phyloP scores from a whole-genome alignment of 2,113 vertebrate genomes.

The Osmerus mordax region DNA sequence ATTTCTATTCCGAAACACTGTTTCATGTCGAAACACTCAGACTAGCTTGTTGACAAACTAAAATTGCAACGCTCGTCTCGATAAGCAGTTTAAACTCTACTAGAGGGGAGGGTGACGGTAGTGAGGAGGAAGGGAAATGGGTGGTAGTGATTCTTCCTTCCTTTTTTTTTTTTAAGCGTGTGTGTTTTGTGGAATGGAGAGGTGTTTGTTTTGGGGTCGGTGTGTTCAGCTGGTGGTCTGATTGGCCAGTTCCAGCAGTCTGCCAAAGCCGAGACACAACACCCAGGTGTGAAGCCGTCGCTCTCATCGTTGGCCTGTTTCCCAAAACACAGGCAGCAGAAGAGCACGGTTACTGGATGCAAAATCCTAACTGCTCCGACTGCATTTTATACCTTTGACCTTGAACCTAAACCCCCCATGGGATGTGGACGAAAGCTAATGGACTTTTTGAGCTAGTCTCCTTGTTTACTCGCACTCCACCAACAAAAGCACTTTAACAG shows the following conservation, averaged over 20 bases:
- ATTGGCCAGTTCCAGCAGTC: conserved; percentile 24
- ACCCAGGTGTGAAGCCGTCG: conserved; percentile 23
- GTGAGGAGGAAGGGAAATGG: too few relatives aligned
- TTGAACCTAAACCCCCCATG: background rate
- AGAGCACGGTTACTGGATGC: background rate
- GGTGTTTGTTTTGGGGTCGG: conserved; percentile 13
- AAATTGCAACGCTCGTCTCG: too few relatives aligned
- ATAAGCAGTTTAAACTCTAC: too few relatives aligned
- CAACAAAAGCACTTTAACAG: background rate
- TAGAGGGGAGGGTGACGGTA: too few relatives aligned
- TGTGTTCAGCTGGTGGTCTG: conserved; percentile 44
- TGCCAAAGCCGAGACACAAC: conserved; percentile 25
- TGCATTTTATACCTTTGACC: conserved; percentile 10
- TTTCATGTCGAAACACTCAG: too few relatives aligned
- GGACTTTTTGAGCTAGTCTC: background rate
- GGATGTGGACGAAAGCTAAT: background rate
- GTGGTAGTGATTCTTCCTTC: background rate
- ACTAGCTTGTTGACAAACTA: too few relatives aligned
- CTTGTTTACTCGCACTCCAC: background rate
- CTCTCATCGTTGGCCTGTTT: background rate
- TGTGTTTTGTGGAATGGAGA: background rate
- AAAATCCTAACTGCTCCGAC: background rate
- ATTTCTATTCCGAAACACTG: too few relatives aligned
- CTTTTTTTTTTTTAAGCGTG: background rate
- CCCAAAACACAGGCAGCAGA: background rate